phyloP scores from a whole-genome alignment of 2,113 vertebrate species.

The Lophotis ruficrista region DNA sequence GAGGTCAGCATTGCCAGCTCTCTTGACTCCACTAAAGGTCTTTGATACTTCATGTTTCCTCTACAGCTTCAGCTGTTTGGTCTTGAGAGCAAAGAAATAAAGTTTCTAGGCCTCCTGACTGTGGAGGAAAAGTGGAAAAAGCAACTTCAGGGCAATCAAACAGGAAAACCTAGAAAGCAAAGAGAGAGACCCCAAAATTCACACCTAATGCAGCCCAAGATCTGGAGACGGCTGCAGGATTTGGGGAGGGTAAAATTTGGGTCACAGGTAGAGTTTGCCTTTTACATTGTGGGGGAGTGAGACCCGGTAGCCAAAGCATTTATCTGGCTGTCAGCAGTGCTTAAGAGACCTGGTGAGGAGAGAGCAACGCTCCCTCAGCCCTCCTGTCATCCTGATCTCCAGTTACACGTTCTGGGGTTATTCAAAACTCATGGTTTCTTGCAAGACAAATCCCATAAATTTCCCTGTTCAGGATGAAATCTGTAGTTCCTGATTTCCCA shows the following conservation, averaged over 20 bases:
- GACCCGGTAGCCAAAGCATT: background rate
- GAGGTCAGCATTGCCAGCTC: background rate
- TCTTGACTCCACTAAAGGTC: background rate
- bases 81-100: background rate
- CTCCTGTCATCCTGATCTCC: background rate
- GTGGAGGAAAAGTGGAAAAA: background rate
- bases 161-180: background rate
- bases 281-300: background rate
- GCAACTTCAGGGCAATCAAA: background rate
- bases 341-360: background rate
- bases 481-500: background rate
- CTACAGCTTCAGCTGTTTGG: background rate
- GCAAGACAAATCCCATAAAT: background rate
- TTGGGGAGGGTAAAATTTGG: background rate
- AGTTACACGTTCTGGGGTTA: background rate
- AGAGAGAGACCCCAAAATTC: background rate
- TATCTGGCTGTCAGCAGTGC: background rate
- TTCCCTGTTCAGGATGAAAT: background rate
- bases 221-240: background rate
- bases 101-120: background rate
- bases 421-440: background rate
- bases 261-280: background rate
- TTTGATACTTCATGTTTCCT: background rate
- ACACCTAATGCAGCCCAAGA: background rate
- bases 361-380: background rate